Conservation (phyloP, 2,888 invertebrate species). For the Drosophila barbarae region DNA sequence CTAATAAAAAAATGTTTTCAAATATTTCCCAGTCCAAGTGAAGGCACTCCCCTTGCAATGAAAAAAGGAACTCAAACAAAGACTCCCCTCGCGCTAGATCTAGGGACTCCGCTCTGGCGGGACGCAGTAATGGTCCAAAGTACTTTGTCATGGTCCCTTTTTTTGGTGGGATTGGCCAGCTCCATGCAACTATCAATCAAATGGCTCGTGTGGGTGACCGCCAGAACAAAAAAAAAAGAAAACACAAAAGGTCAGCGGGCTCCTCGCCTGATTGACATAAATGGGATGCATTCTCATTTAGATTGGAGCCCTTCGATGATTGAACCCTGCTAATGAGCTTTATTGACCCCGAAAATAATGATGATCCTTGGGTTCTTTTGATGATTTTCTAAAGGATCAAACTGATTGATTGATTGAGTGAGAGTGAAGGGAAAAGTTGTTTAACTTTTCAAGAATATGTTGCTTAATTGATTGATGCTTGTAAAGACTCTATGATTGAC, state of each 20-base stretch:
- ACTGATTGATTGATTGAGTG: neutral
- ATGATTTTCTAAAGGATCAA: neutral
- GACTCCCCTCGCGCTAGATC: neutral
- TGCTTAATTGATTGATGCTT: slow-evolving; percentile 6
- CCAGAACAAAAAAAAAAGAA: neutral
- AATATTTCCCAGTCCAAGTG: neutral
- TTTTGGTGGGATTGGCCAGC: slow-evolving; percentile 50
- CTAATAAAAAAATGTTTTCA: neutral
- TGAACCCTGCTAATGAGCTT: slow-evolving; percentile 36
- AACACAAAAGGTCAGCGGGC: slow-evolving; percentile 21
- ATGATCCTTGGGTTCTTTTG: neutral
- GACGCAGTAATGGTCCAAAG: slow-evolving; percentile 26
- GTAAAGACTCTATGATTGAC: neutral
- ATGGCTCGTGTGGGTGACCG: slow-evolving; percentile 42
- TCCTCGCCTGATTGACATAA: slow-evolving; percentile 30
- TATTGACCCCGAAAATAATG: slow-evolving; percentile 19
- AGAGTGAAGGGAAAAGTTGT: neutral
- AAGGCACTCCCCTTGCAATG: neutral
- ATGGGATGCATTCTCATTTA: slow-evolving; percentile 34
- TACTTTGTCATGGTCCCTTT: slow-evolving; percentile 58
- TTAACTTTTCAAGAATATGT: neutral
- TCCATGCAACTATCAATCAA: slow-evolving; percentile 71
- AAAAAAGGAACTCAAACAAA: neutral
- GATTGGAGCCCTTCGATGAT: slow-evolving; percentile 28
- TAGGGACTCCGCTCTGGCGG: neutral